These are phyloP conservation scores for Chlorocebus sabaeus DNA, from an alignment of 2,113 vertebrate species.

Conservation along the genomic window DNA sequence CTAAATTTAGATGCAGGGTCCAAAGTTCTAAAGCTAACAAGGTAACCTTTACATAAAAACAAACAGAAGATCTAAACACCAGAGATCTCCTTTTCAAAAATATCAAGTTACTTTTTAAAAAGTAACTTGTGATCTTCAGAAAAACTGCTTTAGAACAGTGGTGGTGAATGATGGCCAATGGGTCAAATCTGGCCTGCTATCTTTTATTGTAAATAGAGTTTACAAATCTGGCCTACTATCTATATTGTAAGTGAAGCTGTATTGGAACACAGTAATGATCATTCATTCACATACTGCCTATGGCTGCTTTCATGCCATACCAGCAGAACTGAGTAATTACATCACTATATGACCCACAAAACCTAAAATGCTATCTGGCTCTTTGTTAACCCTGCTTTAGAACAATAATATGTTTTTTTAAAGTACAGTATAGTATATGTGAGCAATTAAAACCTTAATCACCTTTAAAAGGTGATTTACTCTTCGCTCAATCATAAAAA, in stretches of 20 bases:
- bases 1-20: neutral
- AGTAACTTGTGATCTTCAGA: neutral
- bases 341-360: neutral
- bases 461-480: constrained; percentile 18
- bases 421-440: neutral
- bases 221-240: neutral
- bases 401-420: constrained; percentile 17
- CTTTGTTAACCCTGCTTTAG: neutral
- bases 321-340: neutral
- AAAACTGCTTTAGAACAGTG: neutral
- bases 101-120: neutral
- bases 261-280: neutral
- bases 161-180: neutral
- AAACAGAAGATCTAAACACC: neutral
- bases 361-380: neutral
- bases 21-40: neutral
- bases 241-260: constrained; percentile 14
- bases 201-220: neutral
- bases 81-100: neutral
- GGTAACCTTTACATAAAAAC: constrained; percentile 6
- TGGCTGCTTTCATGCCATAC: neutral
- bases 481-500: neutral
- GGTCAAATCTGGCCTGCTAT: neutral
- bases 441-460: constrained; percentile 27
- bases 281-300: neutral